Evolutionary conservation across 2,113 vertebrate species (phyloP).

Genomic region (Zapornia atra): DNA sequence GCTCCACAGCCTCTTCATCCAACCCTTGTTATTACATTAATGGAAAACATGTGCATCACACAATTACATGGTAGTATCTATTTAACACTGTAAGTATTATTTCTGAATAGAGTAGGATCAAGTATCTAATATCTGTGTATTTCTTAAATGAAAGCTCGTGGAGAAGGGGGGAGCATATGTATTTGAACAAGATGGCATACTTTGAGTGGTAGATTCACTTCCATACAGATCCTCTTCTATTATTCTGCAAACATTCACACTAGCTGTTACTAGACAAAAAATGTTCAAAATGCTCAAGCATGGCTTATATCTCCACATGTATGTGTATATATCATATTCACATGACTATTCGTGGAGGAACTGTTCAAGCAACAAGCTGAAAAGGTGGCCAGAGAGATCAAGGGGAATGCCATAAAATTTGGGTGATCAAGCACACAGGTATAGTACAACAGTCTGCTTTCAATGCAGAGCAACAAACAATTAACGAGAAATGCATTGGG

Average conservation of each 20-base stretch:
- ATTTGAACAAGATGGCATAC: background rate
- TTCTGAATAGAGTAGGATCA: background rate
- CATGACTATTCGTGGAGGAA: background rate
- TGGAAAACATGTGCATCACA: background rate
- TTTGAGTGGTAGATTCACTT: background rate
- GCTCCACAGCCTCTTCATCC: background rate
- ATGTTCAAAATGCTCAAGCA: background rate
- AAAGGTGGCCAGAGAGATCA: background rate
- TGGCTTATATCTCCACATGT: background rate
- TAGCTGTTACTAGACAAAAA: background rate
- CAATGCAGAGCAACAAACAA: constrained; percentile 5
- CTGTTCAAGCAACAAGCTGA: background rate
- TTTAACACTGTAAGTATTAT: background rate
- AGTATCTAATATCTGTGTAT: background rate
- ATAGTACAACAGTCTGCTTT: background rate
- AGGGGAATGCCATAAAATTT: background rate
- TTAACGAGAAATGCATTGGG: constrained; percentile 1
- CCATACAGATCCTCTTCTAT: background rate
- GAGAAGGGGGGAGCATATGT: background rate
- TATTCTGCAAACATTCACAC: background rate
- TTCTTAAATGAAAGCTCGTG: background rate
- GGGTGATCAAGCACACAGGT: background rate
- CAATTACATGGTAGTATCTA: background rate
- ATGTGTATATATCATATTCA: background rate
- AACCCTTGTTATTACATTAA: background rate